A percentile compares a stretch with the other conserved stretches of the same genome.
phyloP scores from a whole-genome alignment of 2,888 invertebrate genomes.

The Eupithecia dodoneata region DNA sequence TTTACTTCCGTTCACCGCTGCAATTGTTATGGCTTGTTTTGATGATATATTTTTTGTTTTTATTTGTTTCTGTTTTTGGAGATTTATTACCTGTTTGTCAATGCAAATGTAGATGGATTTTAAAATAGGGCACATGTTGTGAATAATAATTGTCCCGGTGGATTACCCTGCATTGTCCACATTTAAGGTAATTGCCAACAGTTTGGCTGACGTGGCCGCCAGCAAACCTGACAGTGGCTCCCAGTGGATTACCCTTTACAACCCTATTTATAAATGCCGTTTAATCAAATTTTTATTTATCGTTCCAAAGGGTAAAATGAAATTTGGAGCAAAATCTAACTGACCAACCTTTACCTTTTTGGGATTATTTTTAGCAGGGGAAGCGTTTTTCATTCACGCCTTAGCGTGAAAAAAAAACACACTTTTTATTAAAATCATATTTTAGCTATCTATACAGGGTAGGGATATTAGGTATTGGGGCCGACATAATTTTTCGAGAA shows the following conservation, averaged over 20 bases:
- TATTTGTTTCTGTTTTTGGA: slow-evolving; percentile 8
- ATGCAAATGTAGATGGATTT: slow-evolving; percentile 67
- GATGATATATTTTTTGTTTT: slow-evolving; percentile 5
- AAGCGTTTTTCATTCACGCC: not conserved
- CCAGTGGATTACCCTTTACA: slow-evolving; percentile 77
- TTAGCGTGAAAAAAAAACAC: not conserved
- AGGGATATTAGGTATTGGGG: too few species aligned
- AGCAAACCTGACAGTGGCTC: slow-evolving; percentile 77
- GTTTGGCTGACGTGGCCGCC: slow-evolving; percentile 79
- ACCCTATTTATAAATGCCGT: slow-evolving; percentile 80
- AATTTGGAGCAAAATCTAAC: slow-evolving; percentile 11
- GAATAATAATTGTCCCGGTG: slow-evolving; percentile 81
- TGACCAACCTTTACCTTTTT: slow-evolving; percentile 20
- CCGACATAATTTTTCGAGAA: too few species aligned
- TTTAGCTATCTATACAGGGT: not conserved
- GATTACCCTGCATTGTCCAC: slow-evolving; percentile 80
- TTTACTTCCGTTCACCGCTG: slow-evolving; percentile 27
- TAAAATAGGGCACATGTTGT: slow-evolving; percentile 78
- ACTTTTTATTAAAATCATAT: not conserved
- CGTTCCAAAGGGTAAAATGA: slow-evolving; percentile 44
- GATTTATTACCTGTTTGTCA: slow-evolving; percentile 12
- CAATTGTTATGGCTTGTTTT: slow-evolving; percentile 35
- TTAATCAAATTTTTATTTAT: slow-evolving; percentile 79
- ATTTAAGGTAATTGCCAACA: slow-evolving; percentile 83
- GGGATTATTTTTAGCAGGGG: not conserved